Evolutionary conservation across 1,140 invertebrate genomes (phyloP), one percentile per base, ranked within the genome.

Genomic region (Tetragonula clypearis): DNA sequence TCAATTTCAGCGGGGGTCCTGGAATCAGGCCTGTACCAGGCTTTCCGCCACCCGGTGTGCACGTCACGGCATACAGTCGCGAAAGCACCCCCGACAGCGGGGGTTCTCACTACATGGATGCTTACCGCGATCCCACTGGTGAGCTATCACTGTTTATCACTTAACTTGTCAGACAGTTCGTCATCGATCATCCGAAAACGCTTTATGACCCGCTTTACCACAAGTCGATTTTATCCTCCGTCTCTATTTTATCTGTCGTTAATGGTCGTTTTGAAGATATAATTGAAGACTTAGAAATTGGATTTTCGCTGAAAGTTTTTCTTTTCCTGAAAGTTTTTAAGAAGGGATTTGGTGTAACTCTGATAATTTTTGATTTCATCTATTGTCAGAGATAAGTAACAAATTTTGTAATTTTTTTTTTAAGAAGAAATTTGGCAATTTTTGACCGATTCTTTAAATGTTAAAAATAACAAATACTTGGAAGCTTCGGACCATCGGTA

Each of bases 21-120:
- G 96, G 95, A 66, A 95, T 96, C 86, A 95, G 96, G 92, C 95
- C 95, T 82, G 94, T 95, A 77, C 93, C 95, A 79, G 93, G 95
- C 26, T 95, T 95, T 86, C 93, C 94, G 79, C 94, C 94, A 66
- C 94, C 94, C 66, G 94, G 94, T n/a, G 95, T 95, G 73, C 95
- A 96, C 81, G 95, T 95, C 15, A 94, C 95, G 62, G 96, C 95
- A 26, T 98, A 98, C 92, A 98, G 97, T 94, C 96, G 97, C 84
- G 97, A 98, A 93, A 98, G 97, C 58, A 98, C 97, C 65, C 97
- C 96, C 17, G 97, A 98, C 93, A 98, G 97, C 91, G 97, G 97
- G 68, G 97, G 97, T 79, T 97, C 97, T 53, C 97, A 98, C 94
- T 98, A 98, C 91, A 96, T 98, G 93, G 97, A 98, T 92, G 97